phyloP scores from a whole-genome alignment of 2,888 invertebrate genomes.

The Acanthosepion esculentum region DNA sequence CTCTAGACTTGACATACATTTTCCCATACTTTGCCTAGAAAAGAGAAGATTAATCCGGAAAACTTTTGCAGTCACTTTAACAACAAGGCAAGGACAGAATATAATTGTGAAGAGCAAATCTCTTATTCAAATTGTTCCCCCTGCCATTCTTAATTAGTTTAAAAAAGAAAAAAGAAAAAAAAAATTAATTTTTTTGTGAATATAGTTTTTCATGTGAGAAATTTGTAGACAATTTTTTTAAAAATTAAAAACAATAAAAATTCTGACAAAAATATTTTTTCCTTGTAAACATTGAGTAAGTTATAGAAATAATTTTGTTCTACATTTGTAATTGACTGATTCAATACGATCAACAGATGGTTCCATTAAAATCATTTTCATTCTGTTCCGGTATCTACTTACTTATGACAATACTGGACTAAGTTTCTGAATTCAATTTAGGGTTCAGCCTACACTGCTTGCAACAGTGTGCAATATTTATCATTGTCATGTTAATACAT shows the following conservation, averaged over 20 bases:
- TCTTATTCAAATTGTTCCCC: not conserved
- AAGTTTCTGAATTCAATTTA: not conserved
- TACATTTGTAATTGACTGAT: not conserved
- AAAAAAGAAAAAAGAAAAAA: not conserved
- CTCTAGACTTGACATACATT: not conserved
- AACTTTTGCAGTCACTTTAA: not conserved
- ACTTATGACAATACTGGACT: not conserved
- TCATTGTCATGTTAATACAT: not conserved
- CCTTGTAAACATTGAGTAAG: not conserved
- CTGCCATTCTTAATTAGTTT: not conserved
- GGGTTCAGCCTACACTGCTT: not conserved
- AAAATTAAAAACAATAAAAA: not conserved
- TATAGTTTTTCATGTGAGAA: constrained; percentile 33
- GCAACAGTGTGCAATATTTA: not conserved
- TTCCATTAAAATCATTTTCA: constrained; percentile 14
- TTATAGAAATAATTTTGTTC: not conserved
- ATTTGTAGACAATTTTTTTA: not conserved
- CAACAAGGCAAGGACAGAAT: constrained; percentile 9
- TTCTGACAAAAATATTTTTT: not conserved
- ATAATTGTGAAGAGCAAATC: not conserved
- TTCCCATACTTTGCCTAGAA: not conserved
- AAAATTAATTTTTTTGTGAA: not conserved
- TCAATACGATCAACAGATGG: not conserved
- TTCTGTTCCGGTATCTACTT: not conserved
- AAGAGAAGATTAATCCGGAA: constrained; percentile 15